These are phyloP conservation scores for Blastobasis adustella DNA, from an alignment of 2,888 invertebrate genomes.

Conservation along the genomic window DNA sequence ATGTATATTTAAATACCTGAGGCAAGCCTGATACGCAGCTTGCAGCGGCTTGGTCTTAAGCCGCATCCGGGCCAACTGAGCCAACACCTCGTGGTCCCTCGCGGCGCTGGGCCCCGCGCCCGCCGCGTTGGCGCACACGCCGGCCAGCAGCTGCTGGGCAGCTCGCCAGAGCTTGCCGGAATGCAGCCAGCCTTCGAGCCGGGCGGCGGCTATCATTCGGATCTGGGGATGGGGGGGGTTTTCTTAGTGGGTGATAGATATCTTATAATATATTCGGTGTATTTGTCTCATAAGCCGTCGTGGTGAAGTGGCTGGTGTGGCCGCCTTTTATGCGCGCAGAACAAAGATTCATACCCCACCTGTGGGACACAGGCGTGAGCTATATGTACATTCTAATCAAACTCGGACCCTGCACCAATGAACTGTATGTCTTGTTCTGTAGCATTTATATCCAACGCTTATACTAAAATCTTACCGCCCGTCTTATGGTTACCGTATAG, in stretches of 20 bases:
- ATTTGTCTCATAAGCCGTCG: no score
- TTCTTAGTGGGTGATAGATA: no score
- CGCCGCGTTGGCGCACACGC: conserved; percentile 91
- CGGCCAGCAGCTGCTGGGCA: conserved; percentile 93
- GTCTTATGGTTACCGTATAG: no score
- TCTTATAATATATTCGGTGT: no score
- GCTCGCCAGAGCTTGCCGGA: conserved; percentile 95
- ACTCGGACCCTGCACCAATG: no score
- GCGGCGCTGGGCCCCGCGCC: conserved; percentile 76
- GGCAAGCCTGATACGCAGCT: conserved; percentile 89
- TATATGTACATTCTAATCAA: not conserved
- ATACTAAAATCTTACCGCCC: not conserved
- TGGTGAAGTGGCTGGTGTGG: no score
- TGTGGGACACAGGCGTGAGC: no score
- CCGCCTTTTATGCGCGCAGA: no score
- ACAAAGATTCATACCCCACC: no score
- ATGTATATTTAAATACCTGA: conserved; percentile 58
- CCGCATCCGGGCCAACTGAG: conserved; percentile 90
- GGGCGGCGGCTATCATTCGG: conserved; percentile 83
- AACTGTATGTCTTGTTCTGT: not conserved
- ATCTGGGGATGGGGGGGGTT: conserved; percentile 65
- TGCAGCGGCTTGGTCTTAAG: conserved; percentile 95
- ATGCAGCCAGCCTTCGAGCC: conserved; percentile 95
- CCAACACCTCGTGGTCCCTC: conserved; percentile 84
- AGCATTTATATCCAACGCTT: no score